A percentile compares a stretch with the other conserved stretches of the same genome.
phyloP scores from a whole-genome alignment of 2,113 vertebrate genomes.

The Albula glossodonta region DNA sequence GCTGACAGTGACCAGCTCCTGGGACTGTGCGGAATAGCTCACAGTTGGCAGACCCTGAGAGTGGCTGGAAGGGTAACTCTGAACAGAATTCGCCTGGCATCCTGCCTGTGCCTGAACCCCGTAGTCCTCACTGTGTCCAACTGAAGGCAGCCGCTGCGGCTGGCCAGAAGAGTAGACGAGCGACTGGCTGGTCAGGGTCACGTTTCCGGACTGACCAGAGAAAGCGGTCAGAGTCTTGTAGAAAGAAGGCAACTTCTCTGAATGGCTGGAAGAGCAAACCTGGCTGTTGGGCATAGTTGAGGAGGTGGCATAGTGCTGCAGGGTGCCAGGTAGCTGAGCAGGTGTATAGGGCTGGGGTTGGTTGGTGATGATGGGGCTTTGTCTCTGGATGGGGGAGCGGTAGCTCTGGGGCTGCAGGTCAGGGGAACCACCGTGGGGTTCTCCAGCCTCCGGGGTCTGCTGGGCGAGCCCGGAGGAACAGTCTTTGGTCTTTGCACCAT shows the following conservation, averaged over 20 bases:
- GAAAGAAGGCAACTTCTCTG: conserved; percentile 85
- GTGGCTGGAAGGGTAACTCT: conserved; percentile 84
- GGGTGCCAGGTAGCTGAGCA: conserved; percentile 84
- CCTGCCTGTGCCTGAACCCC: conserved; percentile 81
- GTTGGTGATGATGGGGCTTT: conserved; percentile 87
- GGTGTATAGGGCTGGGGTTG: conserved; percentile 88
- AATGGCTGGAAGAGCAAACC: conserved; percentile 77
- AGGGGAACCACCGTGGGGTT: conserved; percentile 78
- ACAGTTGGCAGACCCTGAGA: conserved; percentile 88
- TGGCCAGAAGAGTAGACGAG: conserved; percentile 82
- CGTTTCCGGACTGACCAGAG: conserved; percentile 79
- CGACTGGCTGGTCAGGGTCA: conserved; percentile 80
- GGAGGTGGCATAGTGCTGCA: conserved; percentile 83
- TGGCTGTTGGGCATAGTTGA: conserved; percentile 80
- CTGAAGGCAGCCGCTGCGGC: conserved; percentile 73
- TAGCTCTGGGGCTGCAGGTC: conserved; percentile 83
- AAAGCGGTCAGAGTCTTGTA: conserved; percentile 87
- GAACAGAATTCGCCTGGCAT: conserved; percentile 83
- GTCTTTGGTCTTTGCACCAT: conserved; percentile 79
- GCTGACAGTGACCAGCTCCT: conserved; percentile 81
- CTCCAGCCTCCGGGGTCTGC: conserved; percentile 72
- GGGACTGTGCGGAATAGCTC: conserved; percentile 88
- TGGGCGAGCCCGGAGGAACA: conserved; percentile 79
- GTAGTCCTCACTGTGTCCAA: conserved; percentile 78
- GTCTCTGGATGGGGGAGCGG: conserved; percentile 84